Conservation (phyloP, 2,113 vertebrate species). For the Colossoma macropomum region DNA sequence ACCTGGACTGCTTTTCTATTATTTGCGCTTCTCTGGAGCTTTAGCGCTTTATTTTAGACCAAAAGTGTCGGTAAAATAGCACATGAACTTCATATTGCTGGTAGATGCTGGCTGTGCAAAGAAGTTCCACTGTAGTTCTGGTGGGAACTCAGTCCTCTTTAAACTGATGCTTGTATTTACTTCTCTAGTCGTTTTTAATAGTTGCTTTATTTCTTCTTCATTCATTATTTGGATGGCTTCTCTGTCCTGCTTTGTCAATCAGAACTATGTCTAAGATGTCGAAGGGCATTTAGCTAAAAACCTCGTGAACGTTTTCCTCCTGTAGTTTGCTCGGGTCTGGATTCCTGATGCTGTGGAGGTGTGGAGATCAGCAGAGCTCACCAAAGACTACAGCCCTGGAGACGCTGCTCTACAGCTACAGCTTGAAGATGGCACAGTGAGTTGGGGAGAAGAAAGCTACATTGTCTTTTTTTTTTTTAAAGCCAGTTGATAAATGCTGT, state of each 20-base stretch:
- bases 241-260: not conserved
- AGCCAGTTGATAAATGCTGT: too few species aligned
- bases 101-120: too few species aligned
- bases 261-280: too few species aligned
- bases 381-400: constrained; percentile 87
- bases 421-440: constrained; percentile 91
- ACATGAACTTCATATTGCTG: too few species aligned
- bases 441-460: not conserved
- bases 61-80: not conserved
- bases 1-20: too few species aligned
- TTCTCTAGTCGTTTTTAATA: too few species aligned
- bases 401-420: constrained; percentile 86
- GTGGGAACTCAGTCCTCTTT: too few species aligned
- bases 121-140: too few species aligned
- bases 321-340: constrained; percentile 92
- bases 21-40: too few species aligned
- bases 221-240: not conserved
- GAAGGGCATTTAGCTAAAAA: not conserved
- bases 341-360: constrained; percentile 91
- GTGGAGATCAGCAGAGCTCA: constrained; percentile 93
- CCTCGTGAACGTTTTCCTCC: constrained; percentile 19
- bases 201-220: not conserved
- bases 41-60: too few species aligned
- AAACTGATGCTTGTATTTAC: too few species aligned
- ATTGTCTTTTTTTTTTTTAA: not conserved